A percentile compares a stretch with the other conserved stretches of the same genome.
phyloP scores from a whole-genome alignment of 2,113 vertebrate species.

The Crotalus tigris region DNA sequence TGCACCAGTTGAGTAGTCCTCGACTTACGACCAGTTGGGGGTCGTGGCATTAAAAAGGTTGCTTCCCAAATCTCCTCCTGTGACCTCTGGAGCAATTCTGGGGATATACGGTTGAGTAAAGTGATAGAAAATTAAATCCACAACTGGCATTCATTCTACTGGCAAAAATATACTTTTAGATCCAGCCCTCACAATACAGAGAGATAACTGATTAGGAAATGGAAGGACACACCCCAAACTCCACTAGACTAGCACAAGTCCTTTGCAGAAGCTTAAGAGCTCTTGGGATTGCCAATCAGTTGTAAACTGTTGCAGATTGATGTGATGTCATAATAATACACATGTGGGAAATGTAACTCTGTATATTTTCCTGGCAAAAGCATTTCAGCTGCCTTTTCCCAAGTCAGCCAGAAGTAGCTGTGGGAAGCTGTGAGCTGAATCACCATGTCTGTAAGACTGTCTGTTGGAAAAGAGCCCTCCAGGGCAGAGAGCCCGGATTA shows the following conservation, averaged over 20 bases:
- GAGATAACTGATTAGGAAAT: neutral
- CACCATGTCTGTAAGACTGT: neutral
- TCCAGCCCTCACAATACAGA: neutral
- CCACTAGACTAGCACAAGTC: neutral
- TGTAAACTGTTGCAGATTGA: neutral
- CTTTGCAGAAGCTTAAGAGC: neutral
- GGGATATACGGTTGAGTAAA: neutral
- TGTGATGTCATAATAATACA: constrained; percentile 6
- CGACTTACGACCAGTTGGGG: no score
- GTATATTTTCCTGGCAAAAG: constrained; percentile 1
- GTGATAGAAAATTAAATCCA: neutral
- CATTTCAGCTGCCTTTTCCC: neutral
- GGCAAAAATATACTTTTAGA: neutral
- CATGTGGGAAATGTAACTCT: constrained; percentile 2
- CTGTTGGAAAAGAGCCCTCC: neutral
- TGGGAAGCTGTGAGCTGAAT: neutral
- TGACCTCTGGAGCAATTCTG: neutral
- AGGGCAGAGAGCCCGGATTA: neutral
- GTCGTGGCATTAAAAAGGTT: no score
- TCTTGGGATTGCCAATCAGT: neutral
- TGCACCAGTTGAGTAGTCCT: no score
- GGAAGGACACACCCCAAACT: neutral
- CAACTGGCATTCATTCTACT: neutral
- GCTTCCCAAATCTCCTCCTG: neutral
- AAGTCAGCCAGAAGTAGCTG: neutral